Evolutionary conservation across 2,797 vertebrate genomes (phyloP).

Genomic region (Macropus fuliginosus): DNA sequence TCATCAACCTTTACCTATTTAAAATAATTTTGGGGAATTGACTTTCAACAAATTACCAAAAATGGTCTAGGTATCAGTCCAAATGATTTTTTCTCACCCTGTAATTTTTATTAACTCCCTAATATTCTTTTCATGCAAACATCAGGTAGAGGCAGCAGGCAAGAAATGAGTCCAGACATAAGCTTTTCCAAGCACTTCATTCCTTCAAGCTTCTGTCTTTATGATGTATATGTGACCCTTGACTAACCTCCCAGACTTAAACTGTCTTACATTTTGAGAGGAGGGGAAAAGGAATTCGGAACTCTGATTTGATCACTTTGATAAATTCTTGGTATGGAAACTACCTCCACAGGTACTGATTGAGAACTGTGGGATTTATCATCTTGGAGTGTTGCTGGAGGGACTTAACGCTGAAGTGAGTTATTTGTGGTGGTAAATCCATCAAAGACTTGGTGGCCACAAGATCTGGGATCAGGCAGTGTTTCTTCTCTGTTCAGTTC

Average conservation of each 20-base stretch:
- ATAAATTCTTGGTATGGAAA: background rate
- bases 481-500: background rate
- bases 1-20: background rate
- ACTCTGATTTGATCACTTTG: background rate
- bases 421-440: background rate
- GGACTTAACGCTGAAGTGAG: background rate
- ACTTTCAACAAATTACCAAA: background rate
- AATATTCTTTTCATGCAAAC: background rate
- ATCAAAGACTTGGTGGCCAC: background rate
- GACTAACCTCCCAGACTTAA: background rate
- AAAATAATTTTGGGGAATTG: background rate
- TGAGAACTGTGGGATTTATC: background rate
- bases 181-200: background rate
- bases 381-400: background rate
- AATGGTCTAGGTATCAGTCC: background rate
- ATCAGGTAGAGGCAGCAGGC: no score
- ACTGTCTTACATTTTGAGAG: background rate
- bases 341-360: background rate
- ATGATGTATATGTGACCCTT: background rate
- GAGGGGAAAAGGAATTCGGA: background rate
- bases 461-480: background rate
- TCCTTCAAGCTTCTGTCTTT: background rate
- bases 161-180: background rate
- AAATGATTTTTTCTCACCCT: background rate
- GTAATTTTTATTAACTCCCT: background rate